Percentiles rank a stretch among this genome's conserved stretches.
phyloP scores from a whole-genome alignment of 2,888 invertebrate species.

The Lottia gigantea region DNA sequence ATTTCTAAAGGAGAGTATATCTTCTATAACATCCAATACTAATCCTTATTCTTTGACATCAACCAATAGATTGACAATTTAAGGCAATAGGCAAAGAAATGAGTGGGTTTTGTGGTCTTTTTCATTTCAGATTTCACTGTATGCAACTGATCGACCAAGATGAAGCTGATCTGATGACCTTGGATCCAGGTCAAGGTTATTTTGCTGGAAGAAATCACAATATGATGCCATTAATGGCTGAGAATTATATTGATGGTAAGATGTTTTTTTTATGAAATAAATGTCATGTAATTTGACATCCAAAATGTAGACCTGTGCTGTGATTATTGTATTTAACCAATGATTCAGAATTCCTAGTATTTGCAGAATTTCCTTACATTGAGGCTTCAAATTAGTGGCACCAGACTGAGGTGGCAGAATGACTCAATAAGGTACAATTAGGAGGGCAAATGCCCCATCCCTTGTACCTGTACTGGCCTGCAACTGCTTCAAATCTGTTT shows the following conservation, averaged over 20 bases:
- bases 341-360: too few relatives aligned
- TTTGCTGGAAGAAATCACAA: constrained; percentile 92
- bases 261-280: background rate
- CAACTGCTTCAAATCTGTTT: too few relatives aligned
- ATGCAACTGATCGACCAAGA: constrained; percentile 85
- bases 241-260: constrained; percentile 46
- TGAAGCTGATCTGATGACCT: constrained; percentile 83
- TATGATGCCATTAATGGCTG: constrained; percentile 81
- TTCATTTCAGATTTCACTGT: constrained; percentile 86
- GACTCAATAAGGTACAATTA: too few relatives aligned
- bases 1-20: too few relatives aligned
- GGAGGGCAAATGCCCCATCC: too few relatives aligned
- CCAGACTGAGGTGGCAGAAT: too few relatives aligned
- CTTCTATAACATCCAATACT: too few relatives aligned
- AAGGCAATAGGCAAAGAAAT: background rate
- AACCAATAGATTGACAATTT: too few relatives aligned
- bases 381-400: too few relatives aligned
- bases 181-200: constrained; percentile 96
- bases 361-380: background rate
- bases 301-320: background rate
- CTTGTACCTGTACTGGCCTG: too few relatives aligned
- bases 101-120: constrained; percentile 17
- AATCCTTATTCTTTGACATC: too few relatives aligned
- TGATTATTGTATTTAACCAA: too few relatives aligned
- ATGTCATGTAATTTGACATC: background rate